Base-by-base conservation (phyloP, 2,888 invertebrate genomes). In the Blastobasis adustella region DNA sequence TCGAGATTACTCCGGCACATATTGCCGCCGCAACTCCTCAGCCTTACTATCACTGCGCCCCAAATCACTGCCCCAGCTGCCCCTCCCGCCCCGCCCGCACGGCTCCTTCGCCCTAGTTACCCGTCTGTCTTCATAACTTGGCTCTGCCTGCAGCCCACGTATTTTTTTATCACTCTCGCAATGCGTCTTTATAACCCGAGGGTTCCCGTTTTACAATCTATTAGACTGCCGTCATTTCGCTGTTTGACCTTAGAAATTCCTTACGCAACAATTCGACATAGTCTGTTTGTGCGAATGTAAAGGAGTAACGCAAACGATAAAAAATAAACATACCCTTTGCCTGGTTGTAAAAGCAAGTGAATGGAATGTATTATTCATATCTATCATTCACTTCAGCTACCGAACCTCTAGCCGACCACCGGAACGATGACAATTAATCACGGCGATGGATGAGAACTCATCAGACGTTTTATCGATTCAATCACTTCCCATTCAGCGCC, bases 1-100 rank as follows among this genome's bases (percentile, higher is more conserved):
- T 70, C 67, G 75, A 79, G 82, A 85, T 84, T 83, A 74, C 73
- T 73, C 62, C 67, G 58, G 61, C 72, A 71, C 70, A 69, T 73
- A 72, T 69, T 70, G 65, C 70, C 62, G 54, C 55, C 58, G 50
- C 37, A 46, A 48, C 62, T 67, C 62, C 63, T 63, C 65, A 58
- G 62, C 63, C 63, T 63, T 58, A 58, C 53, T 52, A 23, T 23
- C 23, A 23, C 23, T 23, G 23, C 23, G 23, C 23, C 23, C 23
- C 23, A 23, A 23, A 23, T 23, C 23, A 23, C 23, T 23, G 23
- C 23, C 23, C 23, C 23, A 23, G 23, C 23, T 23, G 23, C 23
- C 23, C 23, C 23, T 23, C 23, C 23, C 23, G 1, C 23, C 23
- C 23, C n/a, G n/a, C n/a, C 23, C 23, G 23, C 23, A 23, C 23